Conservation (phyloP, 1,140 invertebrate genomes). For the Heliconius himera region DNA sequence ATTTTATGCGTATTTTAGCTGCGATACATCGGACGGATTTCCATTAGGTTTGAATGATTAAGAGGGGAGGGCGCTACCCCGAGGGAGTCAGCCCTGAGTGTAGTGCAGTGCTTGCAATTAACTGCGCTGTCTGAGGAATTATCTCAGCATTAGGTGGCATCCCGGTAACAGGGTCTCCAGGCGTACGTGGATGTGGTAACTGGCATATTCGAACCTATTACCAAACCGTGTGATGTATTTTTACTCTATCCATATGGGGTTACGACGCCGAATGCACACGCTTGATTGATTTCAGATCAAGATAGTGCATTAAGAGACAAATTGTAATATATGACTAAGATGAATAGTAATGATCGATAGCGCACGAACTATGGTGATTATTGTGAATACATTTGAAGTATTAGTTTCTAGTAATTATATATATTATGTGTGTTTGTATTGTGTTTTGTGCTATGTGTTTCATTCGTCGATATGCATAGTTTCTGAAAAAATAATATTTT, state of each 20-base stretch:
- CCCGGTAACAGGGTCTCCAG: slow-evolving; percentile 42
- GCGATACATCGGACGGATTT: slow-evolving; percentile 63
- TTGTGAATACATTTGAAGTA: not conserved
- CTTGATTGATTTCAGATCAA: slow-evolving; percentile 41
- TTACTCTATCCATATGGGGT: not conserved
- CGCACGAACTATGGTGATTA: slow-evolving; percentile 12
- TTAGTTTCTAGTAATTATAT: not conserved
- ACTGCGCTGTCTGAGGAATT: slow-evolving; percentile 72
- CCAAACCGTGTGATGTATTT: not conserved
- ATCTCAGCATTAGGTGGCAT: slow-evolving; percentile 67
- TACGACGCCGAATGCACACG: slow-evolving; percentile 17
- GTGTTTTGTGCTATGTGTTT: too few relatives aligned
- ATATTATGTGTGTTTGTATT: not conserved
- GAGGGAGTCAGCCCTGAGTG: slow-evolving; percentile 58
- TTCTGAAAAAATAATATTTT: too few relatives aligned
- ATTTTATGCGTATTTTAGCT: slow-evolving; percentile 75
- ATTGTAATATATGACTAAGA: slow-evolving; percentile 37
- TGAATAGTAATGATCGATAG: slow-evolving; percentile 25
- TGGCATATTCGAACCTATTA: slow-evolving; percentile 1
- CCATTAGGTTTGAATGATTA: slow-evolving; percentile 77
- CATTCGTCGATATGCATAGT: too few relatives aligned
- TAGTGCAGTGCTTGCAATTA: slow-evolving; percentile 74
- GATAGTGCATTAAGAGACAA: slow-evolving; percentile 37
- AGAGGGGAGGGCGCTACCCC: slow-evolving; percentile 58
- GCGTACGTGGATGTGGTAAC: not conserved